Conservation (phyloP, 2,888 invertebrate species). For the Philereme vetulata region DNA sequence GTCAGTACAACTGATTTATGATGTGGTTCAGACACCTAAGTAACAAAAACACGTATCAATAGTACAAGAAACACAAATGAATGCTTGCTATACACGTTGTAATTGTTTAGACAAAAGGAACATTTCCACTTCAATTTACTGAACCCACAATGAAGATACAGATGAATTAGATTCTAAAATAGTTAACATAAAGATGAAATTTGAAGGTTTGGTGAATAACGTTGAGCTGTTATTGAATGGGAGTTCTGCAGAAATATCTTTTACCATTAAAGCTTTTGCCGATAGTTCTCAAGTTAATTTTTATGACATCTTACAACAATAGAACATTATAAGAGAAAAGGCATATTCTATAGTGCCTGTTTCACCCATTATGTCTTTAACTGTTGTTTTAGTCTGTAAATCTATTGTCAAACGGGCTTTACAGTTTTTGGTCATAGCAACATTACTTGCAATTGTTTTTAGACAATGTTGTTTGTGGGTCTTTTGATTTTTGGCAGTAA, state of each 20-base stretch:
- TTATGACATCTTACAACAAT: constrained; percentile 76
- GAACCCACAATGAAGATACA: constrained; percentile 36
- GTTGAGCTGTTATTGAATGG: constrained; percentile 39
- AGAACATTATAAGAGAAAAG: constrained; percentile 69
- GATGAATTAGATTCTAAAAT: constrained; percentile 36
- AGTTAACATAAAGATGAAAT: constrained; percentile 16
- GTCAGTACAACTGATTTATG: constrained; percentile 76
- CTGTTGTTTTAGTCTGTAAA: constrained; percentile 44
- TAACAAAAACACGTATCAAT: constrained; percentile 76
- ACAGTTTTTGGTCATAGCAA: constrained; percentile 28
- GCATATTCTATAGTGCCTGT: constrained; percentile 62
- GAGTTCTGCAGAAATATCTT: constrained; percentile 55
- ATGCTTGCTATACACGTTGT: constrained; percentile 73
- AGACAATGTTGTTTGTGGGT: constrained; percentile 36
- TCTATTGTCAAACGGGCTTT: constrained; percentile 31
- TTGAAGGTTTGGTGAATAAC: constrained; percentile 3
- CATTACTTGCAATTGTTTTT: constrained; percentile 30
- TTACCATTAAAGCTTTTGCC: constrained; percentile 76
- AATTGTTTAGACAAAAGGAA: constrained; percentile 81
- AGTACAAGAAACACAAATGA: constrained; percentile 80
- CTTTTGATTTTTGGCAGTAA: constrained; percentile 32
- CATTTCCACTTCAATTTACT: constrained; percentile 39
- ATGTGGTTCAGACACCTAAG: constrained; percentile 77
- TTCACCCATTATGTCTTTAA: constrained; percentile 53
- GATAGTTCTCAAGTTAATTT: constrained; percentile 76